These are phyloP conservation scores for Vipera ursinii DNA, from an alignment of 2,797 vertebrate genomes.

Conservation along the genomic window DNA sequence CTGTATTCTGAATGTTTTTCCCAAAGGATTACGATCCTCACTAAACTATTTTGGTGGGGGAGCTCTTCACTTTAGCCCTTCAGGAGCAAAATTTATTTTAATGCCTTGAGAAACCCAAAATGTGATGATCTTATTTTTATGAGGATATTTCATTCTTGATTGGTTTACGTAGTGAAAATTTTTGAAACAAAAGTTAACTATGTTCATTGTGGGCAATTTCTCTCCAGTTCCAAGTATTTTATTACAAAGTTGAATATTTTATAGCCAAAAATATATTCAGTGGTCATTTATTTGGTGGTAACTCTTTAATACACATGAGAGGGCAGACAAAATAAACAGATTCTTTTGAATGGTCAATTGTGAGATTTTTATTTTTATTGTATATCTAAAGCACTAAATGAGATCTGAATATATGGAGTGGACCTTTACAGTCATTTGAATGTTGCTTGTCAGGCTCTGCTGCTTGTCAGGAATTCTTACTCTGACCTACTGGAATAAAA, in stretches of 20 bases:
- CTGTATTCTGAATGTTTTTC: background rate
- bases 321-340: background rate
- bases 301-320: background rate
- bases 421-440: background rate
- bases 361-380: background rate
- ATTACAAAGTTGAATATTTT: background rate
- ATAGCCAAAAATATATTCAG: background rate
- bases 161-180: background rate
- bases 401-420: background rate
- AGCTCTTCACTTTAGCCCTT: constrained; percentile 2
- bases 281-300: background rate
- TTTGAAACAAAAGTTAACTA: constrained; percentile 9
- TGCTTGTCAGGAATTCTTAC: background rate
- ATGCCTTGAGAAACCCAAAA: background rate
- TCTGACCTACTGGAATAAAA: background rate
- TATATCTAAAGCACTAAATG: background rate
- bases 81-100: background rate
- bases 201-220: background rate
- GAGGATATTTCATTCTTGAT: constrained; percentile 33
- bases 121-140: background rate
- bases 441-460: background rate
- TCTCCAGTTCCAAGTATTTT: constrained; percentile 31
- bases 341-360: background rate
- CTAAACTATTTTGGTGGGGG: background rate
- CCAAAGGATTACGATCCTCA: background rate